Conservation (phyloP, 2,113 vertebrate genomes). For the Tragelaphus imberbis region DNA sequence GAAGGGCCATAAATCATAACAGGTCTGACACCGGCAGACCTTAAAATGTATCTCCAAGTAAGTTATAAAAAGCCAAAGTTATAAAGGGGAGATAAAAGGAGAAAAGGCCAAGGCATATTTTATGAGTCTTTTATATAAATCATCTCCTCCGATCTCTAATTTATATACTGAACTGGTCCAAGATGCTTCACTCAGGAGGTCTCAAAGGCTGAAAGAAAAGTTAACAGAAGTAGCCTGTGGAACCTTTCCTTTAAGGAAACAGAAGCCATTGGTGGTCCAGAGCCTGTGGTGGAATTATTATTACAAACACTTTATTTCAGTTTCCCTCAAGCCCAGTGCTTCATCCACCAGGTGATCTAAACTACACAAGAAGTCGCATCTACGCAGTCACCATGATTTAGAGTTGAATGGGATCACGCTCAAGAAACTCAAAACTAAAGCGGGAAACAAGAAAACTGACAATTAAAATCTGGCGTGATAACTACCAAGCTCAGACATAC, state of each 20-base stretch:
- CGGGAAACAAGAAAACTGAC: background rate
- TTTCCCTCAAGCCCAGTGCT: background rate
- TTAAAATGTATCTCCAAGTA: slow-evolving; percentile 17
- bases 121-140: slow-evolving; percentile 34
- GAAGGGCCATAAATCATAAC: slow-evolving; percentile 29
- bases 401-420: background rate
- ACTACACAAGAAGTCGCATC: background rate
- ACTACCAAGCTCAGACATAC: background rate
- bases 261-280: background rate
- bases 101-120: slow-evolving; percentile 15
- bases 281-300: background rate
- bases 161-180: background rate
- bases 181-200: background rate
- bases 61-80: slow-evolving; percentile 45
- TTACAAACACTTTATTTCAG: background rate
- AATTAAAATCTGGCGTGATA: background rate
- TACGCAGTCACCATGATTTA: background rate
- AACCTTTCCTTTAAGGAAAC: background rate
- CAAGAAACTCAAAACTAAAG: slow-evolving; percentile 2
- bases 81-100: slow-evolving; percentile 42
- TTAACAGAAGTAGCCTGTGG: background rate
- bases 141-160: background rate
- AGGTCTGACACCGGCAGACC: background rate
- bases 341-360: background rate
- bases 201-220: background rate